Evolutionary conservation across 2,797 vertebrate genomes (phyloP), one percentile per base, ranked within the genome.

Genomic region (Benthosema pterotum): DNA sequence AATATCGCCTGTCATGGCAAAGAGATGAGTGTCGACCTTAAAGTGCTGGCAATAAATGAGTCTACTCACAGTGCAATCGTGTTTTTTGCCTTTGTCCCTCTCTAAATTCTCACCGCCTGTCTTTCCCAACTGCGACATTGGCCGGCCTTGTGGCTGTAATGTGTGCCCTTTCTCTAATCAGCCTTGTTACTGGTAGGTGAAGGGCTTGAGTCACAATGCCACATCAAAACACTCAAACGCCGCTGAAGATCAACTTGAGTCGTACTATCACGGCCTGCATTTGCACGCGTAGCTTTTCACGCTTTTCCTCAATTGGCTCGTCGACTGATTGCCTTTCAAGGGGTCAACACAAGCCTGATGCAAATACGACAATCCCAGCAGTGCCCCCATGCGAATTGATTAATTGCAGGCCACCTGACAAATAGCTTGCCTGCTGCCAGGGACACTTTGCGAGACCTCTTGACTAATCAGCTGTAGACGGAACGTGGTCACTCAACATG

Each of bases 381-480:
- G 76, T 68, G 75, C 77, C 59, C 59, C 73, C 42, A 25, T 85
- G 82, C 87, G 84, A 79, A 81, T 85, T 78, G 85, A 89, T 88
- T 90, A 88, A 89, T 92, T 89, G 87, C 85, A 79, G 72, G 68
- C 69, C 45, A 59, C 52, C 72, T 86, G 87, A 84, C 82, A 85
- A 87, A 83, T 75, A 70, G 72, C 72, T 61, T 60, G 77, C 64
- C 77, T 80, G 60, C 71, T 52, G 74, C 82, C 68, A 72, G 13
- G 25, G 60, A 52, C 54, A 78, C 74, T 83, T 88, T 85, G 83
- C 85, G 82, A 86, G 88, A 69, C 74, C 74, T 81, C 67, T 60
- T 52, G 78, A 83, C 80, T 89, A 91, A 89, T 91, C 88, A 86
- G 84, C 72, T 60, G 68, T 70, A 82, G 79, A 84, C 82, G 65